These are phyloP conservation scores for Drosophila stalkeri DNA, from an alignment of 2,888 invertebrate species.

Conservation along the genomic window DNA sequence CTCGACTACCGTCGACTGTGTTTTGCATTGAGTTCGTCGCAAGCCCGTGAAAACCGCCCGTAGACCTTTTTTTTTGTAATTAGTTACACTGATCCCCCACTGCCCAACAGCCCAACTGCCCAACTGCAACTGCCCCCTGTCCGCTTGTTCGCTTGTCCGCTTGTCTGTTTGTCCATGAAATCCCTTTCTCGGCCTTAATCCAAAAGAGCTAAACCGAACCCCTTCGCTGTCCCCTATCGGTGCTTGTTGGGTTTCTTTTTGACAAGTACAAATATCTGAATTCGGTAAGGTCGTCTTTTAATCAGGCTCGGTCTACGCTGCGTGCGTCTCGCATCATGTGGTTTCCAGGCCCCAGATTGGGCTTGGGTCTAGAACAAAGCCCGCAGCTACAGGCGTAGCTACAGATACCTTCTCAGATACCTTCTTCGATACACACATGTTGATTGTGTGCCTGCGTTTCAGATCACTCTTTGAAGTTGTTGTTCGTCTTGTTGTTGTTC, in stretches of 20 bases:
- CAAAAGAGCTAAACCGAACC: conserved; percentile 51
- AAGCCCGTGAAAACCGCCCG: conserved; percentile 19
- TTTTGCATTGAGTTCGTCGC: conserved; percentile 19
- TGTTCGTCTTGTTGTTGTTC: conserved; percentile 56
- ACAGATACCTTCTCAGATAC: conserved; percentile 8
- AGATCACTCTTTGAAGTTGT: conserved; percentile 38
- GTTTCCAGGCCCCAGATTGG: conserved; percentile 24
- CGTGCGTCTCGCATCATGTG: conserved; percentile 22
- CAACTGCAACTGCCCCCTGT: conserved; percentile 9
- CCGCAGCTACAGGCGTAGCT: conserved; percentile 28
- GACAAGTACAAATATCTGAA: conserved; percentile 85
- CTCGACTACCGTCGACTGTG: conserved; percentile 38
- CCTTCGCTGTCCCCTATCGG: conserved; percentile 34
- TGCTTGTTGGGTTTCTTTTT: conserved; percentile 84
- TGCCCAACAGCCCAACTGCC: neutral
- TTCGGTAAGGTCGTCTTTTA: conserved; percentile 84
- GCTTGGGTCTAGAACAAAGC: conserved; percentile 60
- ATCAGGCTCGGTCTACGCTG: conserved; percentile 68
- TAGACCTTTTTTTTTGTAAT: conserved; percentile 37
- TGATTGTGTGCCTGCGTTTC: conserved; percentile 30
- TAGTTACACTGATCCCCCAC: conserved; percentile 38
- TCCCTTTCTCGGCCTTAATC: conserved; percentile 64
- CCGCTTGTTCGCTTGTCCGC: conserved; percentile 15
- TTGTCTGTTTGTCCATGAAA: conserved; percentile 57
- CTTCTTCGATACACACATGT: conserved; percentile 27